Conservation (phyloP, 2,113 vertebrate genomes). For the Arvicanthis niloticus region DNA sequence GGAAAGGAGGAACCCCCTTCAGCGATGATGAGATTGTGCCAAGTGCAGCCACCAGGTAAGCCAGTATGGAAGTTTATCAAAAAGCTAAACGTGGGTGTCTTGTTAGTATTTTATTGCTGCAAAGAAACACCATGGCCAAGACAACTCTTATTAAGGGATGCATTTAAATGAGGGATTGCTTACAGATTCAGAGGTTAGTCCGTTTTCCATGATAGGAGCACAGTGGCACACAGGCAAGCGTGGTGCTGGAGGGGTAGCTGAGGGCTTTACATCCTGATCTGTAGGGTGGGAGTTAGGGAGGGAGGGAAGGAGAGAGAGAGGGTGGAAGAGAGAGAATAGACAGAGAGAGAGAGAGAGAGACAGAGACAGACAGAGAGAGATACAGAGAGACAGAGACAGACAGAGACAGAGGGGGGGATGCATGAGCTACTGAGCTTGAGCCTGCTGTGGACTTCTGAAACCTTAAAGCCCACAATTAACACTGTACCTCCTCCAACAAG, state of each 20-base stretch:
- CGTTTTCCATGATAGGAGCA: neutral
- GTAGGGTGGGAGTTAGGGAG: neutral
- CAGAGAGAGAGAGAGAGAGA: neutral
- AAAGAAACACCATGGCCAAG: neutral
- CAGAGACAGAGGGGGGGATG: no score
- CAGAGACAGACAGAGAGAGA: no score
- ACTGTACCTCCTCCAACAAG: neutral
- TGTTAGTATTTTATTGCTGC: neutral
- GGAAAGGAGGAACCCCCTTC: neutral
- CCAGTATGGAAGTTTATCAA: neutral
- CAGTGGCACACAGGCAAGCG: neutral
- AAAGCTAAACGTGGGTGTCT: neutral
- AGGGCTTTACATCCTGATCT: neutral
- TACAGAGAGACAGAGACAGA: no score
- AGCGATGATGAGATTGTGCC: neutral
- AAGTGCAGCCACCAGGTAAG: neutral
- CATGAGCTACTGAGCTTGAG: neutral
- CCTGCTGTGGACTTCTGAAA: neutral
- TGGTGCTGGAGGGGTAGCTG: neutral
- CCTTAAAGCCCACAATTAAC: neutral
- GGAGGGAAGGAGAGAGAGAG: neutral
- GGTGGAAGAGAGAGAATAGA: neutral
- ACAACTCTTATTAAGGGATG: neutral
- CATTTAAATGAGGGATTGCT: neutral
- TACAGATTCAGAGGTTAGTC: neutral